These are phyloP conservation scores for Bombus waltoni DNA, from an alignment of 1,140 invertebrate species.

Conservation along the genomic window DNA sequence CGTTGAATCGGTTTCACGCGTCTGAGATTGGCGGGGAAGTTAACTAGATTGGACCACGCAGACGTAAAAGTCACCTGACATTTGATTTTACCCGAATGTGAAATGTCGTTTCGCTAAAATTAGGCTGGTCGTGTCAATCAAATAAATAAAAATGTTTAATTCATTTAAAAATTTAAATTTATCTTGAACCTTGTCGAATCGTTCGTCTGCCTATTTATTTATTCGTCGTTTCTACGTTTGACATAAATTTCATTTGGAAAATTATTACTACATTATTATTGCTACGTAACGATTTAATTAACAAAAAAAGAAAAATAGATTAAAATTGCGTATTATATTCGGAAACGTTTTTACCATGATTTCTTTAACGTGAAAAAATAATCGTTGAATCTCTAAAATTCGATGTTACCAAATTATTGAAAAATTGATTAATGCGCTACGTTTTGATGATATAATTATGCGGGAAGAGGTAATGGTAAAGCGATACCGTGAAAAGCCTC, in stretches of 20 bases:
- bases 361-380: not conserved
- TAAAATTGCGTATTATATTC: not conserved
- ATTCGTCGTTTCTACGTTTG: too few relatives aligned
- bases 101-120: not conserved
- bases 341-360: not conserved
- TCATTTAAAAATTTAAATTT: too few relatives aligned
- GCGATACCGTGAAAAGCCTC: not conserved
- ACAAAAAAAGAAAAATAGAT: not conserved
- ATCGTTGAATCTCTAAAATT: not conserved
- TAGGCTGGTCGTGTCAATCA: too few relatives aligned
- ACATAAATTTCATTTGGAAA: too few relatives aligned
- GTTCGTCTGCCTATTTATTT: too few relatives aligned
- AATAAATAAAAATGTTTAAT: too few relatives aligned
- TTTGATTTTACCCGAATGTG: not conserved
- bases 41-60: not conserved
- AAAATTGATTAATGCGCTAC: not conserved
- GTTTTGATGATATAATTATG: too few relatives aligned
- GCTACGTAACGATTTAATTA: too few relatives aligned
- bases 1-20: not conserved
- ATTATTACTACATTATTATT: too few relatives aligned
- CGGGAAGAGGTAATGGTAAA: not conserved
- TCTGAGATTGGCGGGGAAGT: constrained; percentile 21
- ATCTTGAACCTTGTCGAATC: too few relatives aligned
- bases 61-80: not conserved
- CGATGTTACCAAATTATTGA: not conserved